These are phyloP conservation scores for Phthorimaea operculella DNA, from an alignment of 1,140 invertebrate genomes.

Conservation along the genomic window DNA sequence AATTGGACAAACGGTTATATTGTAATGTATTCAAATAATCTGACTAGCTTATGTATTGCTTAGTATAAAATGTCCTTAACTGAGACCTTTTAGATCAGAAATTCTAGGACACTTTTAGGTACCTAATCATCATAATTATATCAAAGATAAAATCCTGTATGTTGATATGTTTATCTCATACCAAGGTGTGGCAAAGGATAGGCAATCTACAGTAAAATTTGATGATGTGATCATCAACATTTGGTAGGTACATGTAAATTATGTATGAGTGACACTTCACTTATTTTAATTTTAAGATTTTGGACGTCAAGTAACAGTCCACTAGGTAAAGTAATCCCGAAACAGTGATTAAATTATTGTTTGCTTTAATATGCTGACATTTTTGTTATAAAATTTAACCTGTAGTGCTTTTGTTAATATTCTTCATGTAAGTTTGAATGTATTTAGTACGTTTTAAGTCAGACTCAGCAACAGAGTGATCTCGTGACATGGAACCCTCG, in stretches of 20 bases:
- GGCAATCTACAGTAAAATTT: conserved; percentile 20
- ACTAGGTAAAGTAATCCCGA: conserved; percentile 33
- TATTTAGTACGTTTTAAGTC: conserved; percentile 46
- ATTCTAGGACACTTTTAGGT: not conserved
- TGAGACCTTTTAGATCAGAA: not conserved
- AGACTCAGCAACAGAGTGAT: conserved; percentile 59
- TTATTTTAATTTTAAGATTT: conserved; percentile 21
- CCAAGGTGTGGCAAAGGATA: conserved; percentile 11
- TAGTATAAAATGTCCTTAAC: conserved; percentile 21
- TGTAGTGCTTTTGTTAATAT: conserved; percentile 60
- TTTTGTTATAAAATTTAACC: conserved; percentile 48
- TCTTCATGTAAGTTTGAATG: conserved; percentile 38
- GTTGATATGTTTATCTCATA: conserved; percentile 1
- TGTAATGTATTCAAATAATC: conserved; percentile 28
- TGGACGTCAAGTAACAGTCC: conserved; percentile 18
- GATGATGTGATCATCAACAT: conserved; percentile 47
- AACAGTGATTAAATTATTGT: conserved; percentile 41
- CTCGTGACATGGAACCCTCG: not conserved
- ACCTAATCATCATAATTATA: conserved; percentile 4
- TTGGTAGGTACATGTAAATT: conserved; percentile 21
- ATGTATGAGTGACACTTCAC: conserved; percentile 14
- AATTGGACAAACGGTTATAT: conserved; percentile 24
- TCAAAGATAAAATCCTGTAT: not conserved
- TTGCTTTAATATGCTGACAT: conserved; percentile 50
- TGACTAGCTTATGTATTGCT: conserved; percentile 37